These are phyloP conservation scores for Acomys russatus DNA, from an alignment of 2,797 vertebrate genomes.

Conservation along the genomic window DNA sequence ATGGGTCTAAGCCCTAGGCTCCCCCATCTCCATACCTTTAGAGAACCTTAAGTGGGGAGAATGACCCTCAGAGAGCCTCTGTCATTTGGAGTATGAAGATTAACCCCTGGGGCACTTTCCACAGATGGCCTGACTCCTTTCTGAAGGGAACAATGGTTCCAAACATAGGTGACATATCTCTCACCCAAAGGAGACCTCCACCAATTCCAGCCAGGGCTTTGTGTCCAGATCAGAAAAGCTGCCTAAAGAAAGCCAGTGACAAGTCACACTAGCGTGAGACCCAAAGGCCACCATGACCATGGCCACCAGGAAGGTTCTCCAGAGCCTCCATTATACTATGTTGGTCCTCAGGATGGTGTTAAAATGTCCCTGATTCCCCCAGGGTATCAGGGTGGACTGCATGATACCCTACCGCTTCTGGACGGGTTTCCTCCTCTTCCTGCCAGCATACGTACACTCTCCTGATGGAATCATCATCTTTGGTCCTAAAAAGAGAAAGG, in stretches of 20 bases:
- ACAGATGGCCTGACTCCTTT: background rate
- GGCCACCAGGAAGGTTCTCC: background rate
- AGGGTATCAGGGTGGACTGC: background rate
- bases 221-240: background rate
- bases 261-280: background rate
- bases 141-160: background rate
- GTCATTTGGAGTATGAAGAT: background rate
- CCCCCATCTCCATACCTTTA: background rate
- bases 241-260: background rate
- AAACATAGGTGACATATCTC: background rate
- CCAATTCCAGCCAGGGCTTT: background rate
- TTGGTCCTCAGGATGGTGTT: background rate
- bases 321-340: background rate
- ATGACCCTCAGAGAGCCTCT: background rate
- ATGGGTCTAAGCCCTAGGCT: too few relatives aligned
- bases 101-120: too few relatives aligned
- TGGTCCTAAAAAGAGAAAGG: conserved; percentile 87
- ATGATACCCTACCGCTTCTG: conserved; percentile 96
- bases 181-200: background rate
- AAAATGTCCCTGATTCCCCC: too few relatives aligned
- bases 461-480: conserved; percentile 96
- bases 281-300: background rate
- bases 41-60: background rate
- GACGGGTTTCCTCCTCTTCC: conserved; percentile 97
- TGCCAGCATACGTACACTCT: conserved; percentile 97